Base-by-base conservation (phyloP, 2,113 vertebrate species). In the Ictidomys tridecemlineatus region DNA sequence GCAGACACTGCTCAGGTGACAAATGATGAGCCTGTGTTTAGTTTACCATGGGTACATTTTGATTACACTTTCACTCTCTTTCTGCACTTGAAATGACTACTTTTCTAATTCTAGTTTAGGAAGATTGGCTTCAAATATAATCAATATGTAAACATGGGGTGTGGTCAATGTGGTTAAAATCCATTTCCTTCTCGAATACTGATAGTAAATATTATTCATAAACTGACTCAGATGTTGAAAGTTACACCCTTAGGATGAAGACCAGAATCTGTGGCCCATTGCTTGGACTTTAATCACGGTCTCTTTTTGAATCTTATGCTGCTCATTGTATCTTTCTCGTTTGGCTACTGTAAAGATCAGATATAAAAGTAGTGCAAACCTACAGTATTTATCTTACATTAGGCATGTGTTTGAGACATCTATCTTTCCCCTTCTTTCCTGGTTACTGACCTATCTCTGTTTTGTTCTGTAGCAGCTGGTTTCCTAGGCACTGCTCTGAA, bases 401-500 rank as follows among this genome's bases (percentile, higher is more conserved):
- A 79, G 39, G 26, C 8, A 10, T 88, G 14, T 28, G 34, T 17
- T 37, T 56, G 13, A 34, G 51, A 56, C 8, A 24, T 24, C 11
- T 42, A 9, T 42, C 53, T 76, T 51, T 39, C 20, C 24, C 51
- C 45, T 88, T 90, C 73, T 51, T 94, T 91, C 20, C 53, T 63
- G 51, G 53, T 91, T 91, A 26, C 26, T 78, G 76, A 73, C 37
- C 61, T 89, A 74, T 79, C 26, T 76, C 37, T 76, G 34, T 70
- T 96, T 91, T 24, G 45, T 65, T 93, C 32, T 72, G 3, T n/a
- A 77, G 51, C 45, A 80, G 26, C 63, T 94, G 78, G 78, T 93
- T 94, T 86, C 51, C 94, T 78, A 92, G 92, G 17, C 22, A 42
- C 22, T 42, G 24, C 39, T 89, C n/a, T 42, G 22, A 58, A 84